Evolutionary conservation across 64 coral and sea anemone species (phyloP), one percentile per base, ranked within the genome.

Genomic region (Montipora capricornis): DNA sequence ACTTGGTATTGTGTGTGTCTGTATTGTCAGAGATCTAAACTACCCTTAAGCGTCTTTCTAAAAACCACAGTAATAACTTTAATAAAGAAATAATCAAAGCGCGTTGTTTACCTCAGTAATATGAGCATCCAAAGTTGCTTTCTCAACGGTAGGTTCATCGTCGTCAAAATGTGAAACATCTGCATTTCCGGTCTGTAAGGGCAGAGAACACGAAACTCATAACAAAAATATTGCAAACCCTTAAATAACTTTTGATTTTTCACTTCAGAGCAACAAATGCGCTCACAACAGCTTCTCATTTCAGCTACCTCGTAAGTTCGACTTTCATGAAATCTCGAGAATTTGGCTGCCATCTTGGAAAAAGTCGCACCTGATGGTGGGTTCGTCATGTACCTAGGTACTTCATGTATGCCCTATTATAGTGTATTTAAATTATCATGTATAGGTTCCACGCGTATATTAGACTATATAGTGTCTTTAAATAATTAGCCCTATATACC

Each of bases 301-400:
- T 74, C 73, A 67, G 52, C 61, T 93, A 97, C 96, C 83, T 97
- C 89, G 52, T 95, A 97, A 19, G 93, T 91, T 47, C 96, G 93
- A 77, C 92, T 95, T 71, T 97, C 96, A 22, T 97, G 93, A 97
- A 97, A 97, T 62, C 96, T 94, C 10, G 96, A 91, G 88, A 97
- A 97, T 75, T 92, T 97, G 16, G 88, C 90, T 84, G 96, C 96
- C 96, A 97, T 97, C 94, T 97, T 97, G 89, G 67, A 87, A 87
- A 77, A 29, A 3, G 9, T 5, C 16, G 29, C 58, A 59, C 70
- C 77, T 59, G 24, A 81, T 71, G 37, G 61, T 68, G 13, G 78
- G 53, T 9, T 0, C 57, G 4, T 19, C 5, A 17, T 55, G 9
- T 55, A 2, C 52, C 52, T 7, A 55, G 52, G 52, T 55, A 9